Percentiles rank a stretch among this genome's conserved stretches.
Conservation (phyloP, 35 echinoderm and acorn worm species). For the Apostichopus parvimensis region DNA sequence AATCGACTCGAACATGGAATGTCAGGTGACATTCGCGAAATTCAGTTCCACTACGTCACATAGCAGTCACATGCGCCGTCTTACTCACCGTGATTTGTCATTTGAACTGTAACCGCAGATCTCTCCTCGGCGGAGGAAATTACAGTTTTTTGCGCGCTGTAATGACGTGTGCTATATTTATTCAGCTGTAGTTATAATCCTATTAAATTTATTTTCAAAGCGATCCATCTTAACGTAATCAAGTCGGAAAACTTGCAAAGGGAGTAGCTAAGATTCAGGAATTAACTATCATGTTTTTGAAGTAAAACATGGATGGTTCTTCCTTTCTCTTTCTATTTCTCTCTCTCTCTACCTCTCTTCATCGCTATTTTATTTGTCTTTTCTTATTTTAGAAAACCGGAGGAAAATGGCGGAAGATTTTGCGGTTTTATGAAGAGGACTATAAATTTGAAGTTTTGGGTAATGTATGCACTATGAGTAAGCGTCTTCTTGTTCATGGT, state of each 20-base stretch:
- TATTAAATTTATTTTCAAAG: slow-evolving; percentile 39
- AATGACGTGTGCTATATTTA: slow-evolving; percentile 22
- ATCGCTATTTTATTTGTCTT: not conserved
- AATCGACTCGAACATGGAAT: not conserved
- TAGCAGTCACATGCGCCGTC: not conserved
- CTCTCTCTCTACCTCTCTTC: not conserved
- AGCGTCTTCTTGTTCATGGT: not conserved
- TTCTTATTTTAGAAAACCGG: not conserved
- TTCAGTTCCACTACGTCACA: not conserved
- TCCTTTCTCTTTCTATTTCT: not conserved
- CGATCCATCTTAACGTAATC: slow-evolving; percentile 50
- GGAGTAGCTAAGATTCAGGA: not conserved
- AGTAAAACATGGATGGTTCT: slow-evolving; percentile 9
- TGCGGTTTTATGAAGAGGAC: too few relatives aligned
- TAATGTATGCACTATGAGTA: not conserved
- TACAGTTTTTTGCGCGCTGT: not conserved
- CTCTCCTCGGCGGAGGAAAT: slow-evolving; percentile 12
- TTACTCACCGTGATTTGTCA: not conserved
- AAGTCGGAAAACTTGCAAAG: not conserved
- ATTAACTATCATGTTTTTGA: slow-evolving; percentile 33
- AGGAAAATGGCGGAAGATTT: not conserved
- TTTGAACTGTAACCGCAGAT: not conserved
- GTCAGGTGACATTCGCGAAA: not conserved
- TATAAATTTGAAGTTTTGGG: too few relatives aligned
- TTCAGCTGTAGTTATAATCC: slow-evolving; percentile 56